These are phyloP conservation scores for Aplochiton taeniatus DNA, from an alignment of 2,797 vertebrate species.

Conservation along the genomic window DNA sequence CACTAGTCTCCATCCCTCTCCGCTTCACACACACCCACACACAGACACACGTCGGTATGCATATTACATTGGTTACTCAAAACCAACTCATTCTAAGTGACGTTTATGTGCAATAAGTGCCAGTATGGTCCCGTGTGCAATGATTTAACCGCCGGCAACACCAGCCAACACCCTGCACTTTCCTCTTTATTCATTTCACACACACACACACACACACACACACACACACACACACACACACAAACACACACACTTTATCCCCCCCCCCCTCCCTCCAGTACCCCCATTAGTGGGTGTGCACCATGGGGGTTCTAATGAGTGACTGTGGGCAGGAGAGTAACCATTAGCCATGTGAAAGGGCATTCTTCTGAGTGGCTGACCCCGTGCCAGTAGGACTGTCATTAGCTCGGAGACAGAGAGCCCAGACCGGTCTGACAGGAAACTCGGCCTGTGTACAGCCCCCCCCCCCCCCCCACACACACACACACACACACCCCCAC, in stretches of 20 bases:
- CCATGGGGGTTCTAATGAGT: slow-evolving; percentile 48
- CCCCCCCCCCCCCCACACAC: no score
- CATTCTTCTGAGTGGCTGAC: slow-evolving; percentile 10
- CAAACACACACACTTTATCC: slow-evolving; percentile 5
- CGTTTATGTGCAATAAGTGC: slow-evolving; percentile 70
- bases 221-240: slow-evolving; percentile 7
- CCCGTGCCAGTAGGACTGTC: background rate
- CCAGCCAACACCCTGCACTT: slow-evolving; percentile 48
- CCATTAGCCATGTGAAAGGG: slow-evolving; percentile 42
- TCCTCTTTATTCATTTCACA: slow-evolving; percentile 23
- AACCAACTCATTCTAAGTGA: slow-evolving; percentile 58
- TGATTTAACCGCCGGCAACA: slow-evolving; percentile 65
- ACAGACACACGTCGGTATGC: slow-evolving; percentile 18
- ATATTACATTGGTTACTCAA: slow-evolving; percentile 37
- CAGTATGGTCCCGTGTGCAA: slow-evolving; percentile 60
- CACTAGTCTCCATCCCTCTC: slow-evolving; percentile 28
- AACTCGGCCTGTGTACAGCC: background rate
- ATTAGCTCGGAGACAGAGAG: slow-evolving; percentile 17
- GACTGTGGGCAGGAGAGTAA: slow-evolving; percentile 55
- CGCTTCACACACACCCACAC: slow-evolving; percentile 13
- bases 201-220: slow-evolving; percentile 29
- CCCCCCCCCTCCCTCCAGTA: background rate
- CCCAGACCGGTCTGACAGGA: slow-evolving; percentile 11
- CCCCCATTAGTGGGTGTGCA: background rate
- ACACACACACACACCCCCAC: background rate